Evolutionary conservation across 2,113 vertebrate genomes (phyloP).

Genomic region (Amazona guildingii): DNA sequence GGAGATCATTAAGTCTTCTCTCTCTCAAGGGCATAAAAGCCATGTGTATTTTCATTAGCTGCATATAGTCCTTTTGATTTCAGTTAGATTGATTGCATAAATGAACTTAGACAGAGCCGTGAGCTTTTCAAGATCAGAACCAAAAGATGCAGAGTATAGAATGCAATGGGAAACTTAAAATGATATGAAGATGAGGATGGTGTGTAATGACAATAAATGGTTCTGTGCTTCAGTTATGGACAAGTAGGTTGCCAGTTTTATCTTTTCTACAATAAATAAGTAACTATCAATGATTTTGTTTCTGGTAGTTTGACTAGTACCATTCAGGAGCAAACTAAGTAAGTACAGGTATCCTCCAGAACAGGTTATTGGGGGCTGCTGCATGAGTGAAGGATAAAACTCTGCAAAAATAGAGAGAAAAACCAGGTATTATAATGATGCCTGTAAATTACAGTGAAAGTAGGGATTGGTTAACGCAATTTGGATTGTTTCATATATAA

Average conservation of each 20-base stretch:
- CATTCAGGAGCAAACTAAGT: not conserved
- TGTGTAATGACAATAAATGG: not conserved
- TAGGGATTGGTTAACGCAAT: not conserved
- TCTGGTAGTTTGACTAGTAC: not conserved
- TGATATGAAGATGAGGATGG: not conserved
- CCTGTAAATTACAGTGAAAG: not conserved
- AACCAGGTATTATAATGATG: not conserved
- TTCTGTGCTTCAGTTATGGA: not conserved
- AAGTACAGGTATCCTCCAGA: not conserved
- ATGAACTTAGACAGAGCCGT: not conserved
- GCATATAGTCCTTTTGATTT: not conserved
- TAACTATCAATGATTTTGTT: not conserved
- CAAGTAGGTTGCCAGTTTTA: not conserved
- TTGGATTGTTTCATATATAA: constrained; percentile 38
- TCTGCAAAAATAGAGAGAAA: not conserved
- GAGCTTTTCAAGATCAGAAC: not conserved
- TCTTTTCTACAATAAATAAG: not conserved
- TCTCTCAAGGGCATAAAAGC: not conserved
- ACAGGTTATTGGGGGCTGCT: not conserved
- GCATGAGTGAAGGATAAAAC: not conserved
- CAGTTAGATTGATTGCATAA: not conserved
- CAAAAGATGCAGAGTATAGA: not conserved
- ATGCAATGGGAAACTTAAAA: not conserved
- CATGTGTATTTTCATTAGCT: not conserved
- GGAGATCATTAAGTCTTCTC: not conserved